Evolutionary conservation across 1,140 invertebrate species (phyloP).

Genomic region (Trachymyrmex cornetzi): DNA sequence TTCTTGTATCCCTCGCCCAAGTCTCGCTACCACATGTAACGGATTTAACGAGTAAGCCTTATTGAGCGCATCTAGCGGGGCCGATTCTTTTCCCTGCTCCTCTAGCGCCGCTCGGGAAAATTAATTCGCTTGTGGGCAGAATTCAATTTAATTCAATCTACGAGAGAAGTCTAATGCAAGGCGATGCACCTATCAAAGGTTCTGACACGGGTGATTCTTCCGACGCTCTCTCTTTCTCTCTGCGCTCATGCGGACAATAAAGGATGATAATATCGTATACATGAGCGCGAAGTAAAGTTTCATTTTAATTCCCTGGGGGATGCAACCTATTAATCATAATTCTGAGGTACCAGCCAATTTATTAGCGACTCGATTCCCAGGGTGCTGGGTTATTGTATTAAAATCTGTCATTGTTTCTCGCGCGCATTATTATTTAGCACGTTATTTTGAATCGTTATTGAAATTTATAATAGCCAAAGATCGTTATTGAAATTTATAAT

Average conservation of each 20-base stretch:
- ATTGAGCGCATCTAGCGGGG: constrained; percentile 16
- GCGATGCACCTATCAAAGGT: constrained; percentile 65
- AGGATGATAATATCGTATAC: constrained; percentile 57
- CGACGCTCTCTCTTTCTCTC: not conserved
- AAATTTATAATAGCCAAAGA: constrained; percentile 30
- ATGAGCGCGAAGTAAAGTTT: constrained; percentile 59
- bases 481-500: constrained; percentile 51
- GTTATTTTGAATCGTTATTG: constrained; percentile 38
- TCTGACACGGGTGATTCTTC: constrained; percentile 57
- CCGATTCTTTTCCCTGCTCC: constrained; percentile 42
- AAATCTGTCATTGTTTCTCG: constrained; percentile 59
- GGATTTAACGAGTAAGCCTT: constrained; percentile 53
- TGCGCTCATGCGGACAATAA: constrained; percentile 44
- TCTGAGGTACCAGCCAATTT: constrained; percentile 69
- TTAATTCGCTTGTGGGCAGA: constrained; percentile 66
- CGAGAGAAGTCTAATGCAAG: constrained; percentile 61
- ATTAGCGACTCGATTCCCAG: constrained; percentile 63
- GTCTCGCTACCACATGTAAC: constrained; percentile 31
- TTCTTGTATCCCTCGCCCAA: constrained; percentile 38
- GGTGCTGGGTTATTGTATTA: constrained; percentile 66
- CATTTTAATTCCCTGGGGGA: constrained; percentile 69
- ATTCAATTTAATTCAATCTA: constrained; percentile 70
- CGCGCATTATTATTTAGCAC: constrained; percentile 7
- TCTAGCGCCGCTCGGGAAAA: constrained; percentile 47
- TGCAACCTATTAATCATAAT: constrained; percentile 74